These are phyloP conservation scores for Eupeodes latifasciatus DNA, from an alignment of 2,888 invertebrate species.

Conservation along the genomic window DNA sequence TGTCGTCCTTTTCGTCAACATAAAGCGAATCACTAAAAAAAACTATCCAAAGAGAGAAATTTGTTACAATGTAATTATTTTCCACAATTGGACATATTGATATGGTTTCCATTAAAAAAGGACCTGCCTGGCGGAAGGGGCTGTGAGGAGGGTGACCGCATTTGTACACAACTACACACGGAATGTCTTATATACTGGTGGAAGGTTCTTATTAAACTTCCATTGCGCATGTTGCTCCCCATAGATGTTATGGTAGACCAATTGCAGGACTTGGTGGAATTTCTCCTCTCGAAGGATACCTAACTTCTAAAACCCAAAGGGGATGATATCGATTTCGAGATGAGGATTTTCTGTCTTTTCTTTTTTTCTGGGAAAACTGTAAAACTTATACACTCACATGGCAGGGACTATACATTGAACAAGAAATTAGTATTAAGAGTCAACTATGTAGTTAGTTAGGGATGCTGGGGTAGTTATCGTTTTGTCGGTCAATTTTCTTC, in stretches of 20 bases:
- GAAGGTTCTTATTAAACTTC: conserved; percentile 30
- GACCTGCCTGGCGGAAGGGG: conserved; percentile 13
- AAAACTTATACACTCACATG: conserved; percentile 1
- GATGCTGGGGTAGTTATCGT: conserved; percentile 75
- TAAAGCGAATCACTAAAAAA: conserved; percentile 52
- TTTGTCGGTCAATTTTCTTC: conserved; percentile 77
- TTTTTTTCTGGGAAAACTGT: not conserved
- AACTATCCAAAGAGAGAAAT: conserved; percentile 80
- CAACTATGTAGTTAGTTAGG: conserved; percentile 74
- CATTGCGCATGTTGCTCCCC: conserved; percentile 72
- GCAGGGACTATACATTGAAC: conserved; percentile 28
- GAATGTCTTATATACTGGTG: conserved; percentile 45
- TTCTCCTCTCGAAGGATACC: conserved; percentile 54
- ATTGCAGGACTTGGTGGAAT: conserved; percentile 62
- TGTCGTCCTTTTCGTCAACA: not conserved
- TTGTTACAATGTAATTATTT: conserved; percentile 85
- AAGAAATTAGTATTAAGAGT: conserved; percentile 69
- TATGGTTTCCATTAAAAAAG: conserved; percentile 80
- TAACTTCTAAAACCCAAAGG: conserved; percentile 18
- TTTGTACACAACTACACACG: conserved; percentile 27
- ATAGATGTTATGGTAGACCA: conserved; percentile 46
- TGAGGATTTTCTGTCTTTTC: conserved; percentile 18
- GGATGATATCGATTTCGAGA: conserved; percentile 59
- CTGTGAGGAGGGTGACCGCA: conserved; percentile 39
- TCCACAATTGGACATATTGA: conserved; percentile 85